phyloP scores from a whole-genome alignment of 2,113 vertebrate species.

The Leptobrachium leishanense region DNA sequence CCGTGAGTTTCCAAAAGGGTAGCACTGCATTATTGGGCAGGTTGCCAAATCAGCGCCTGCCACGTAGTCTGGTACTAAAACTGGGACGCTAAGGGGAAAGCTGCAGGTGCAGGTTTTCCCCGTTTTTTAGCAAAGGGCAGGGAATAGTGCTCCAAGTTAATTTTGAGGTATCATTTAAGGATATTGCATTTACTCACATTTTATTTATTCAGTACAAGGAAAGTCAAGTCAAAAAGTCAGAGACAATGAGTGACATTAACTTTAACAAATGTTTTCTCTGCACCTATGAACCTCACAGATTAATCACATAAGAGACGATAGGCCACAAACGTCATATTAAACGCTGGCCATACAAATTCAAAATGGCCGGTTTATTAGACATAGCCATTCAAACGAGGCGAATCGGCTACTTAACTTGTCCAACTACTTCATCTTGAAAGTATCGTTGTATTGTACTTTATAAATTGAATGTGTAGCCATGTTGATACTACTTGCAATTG shows the following conservation, averaged over 20 bases:
- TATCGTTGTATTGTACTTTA: neutral
- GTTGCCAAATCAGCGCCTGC: too few species aligned
- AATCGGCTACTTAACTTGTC: neutral
- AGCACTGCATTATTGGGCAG: too few species aligned
- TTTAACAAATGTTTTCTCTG: neutral
- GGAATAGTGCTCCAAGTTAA: too few species aligned
- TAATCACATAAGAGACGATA: neutral
- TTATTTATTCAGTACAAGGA: neutral
- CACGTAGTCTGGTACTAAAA: too few species aligned
- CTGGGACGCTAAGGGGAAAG: too few species aligned
- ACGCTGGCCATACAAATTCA: neutral
- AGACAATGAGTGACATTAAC: neutral
- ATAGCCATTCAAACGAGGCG: neutral
- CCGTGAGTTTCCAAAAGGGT: too few species aligned
- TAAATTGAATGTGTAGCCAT: too few species aligned
- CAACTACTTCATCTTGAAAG: neutral
- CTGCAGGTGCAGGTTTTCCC: too few species aligned
- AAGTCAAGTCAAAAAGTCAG: neutral
- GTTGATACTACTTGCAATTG: too few species aligned
- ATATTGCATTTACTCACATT: neutral
- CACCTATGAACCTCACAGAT: neutral
- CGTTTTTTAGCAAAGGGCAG: too few species aligned
- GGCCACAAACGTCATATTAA: neutral
- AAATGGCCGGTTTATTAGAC: neutral
- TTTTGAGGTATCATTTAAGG: neutral